phyloP scores from a whole-genome alignment of 92 coral and sea anemone species.

The Umimayanthus kanabou region DNA sequence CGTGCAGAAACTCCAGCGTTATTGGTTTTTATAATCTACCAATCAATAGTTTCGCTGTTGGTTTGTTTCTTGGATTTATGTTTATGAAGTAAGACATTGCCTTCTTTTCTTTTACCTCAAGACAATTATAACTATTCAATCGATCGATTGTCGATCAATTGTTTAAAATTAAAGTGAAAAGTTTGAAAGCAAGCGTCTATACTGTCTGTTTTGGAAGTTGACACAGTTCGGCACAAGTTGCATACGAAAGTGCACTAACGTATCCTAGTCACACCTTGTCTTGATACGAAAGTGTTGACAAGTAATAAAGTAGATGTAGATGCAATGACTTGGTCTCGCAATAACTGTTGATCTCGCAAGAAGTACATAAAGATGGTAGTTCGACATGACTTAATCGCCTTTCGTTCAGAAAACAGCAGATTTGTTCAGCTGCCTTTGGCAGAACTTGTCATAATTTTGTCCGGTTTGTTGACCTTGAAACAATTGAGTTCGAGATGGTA shows the following conservation, averaged over 20 bases:
- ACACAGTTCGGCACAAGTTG: neutral
- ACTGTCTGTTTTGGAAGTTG: neutral
- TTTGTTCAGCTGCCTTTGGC: conserved; percentile 15
- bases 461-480: neutral
- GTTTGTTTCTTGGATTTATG: neutral
- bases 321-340: neutral
- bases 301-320: no score
- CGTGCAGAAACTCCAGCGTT: neutral
- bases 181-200: neutral
- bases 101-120: neutral
- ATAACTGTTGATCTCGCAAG: neutral
- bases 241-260: no score
- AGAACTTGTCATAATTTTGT: neutral
- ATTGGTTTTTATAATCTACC: neutral
- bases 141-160: conserved; percentile 1
- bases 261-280: no score
- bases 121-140: neutral
- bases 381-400: neutral
- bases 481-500: neutral
- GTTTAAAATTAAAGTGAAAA: neutral
- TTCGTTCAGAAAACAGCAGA: neutral
- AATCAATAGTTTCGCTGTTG: neutral
- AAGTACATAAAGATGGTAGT: neutral
- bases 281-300: no score
- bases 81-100: neutral